Evolutionary conservation across 2,797 vertebrate genomes (phyloP), one percentile per base, ranked within the genome.

Genomic region (Mallotus villosus): DNA sequence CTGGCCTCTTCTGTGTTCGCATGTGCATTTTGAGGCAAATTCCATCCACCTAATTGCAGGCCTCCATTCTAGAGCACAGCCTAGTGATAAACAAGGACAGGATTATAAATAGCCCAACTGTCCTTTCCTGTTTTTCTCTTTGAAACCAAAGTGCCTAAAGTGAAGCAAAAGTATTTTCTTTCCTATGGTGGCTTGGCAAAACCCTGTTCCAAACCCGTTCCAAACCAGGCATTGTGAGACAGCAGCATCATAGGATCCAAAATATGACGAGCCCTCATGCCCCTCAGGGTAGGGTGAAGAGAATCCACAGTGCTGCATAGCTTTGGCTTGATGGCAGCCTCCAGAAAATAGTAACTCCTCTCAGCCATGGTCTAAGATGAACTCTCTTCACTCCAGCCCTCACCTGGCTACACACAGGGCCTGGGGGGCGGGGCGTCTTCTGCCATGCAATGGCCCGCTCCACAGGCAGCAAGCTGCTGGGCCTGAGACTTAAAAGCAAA

Each of bases 401-500:
- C 76, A 87, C 78, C 85, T 83, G 77, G 76, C 79, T 85, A 80
- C 78, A 77, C 76, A 59, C 67, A 64, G 12, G 77, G 62, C 84
- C 77, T 81, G 25, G 84, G 84, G 32, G 7, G 32, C 4, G 29
- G 85, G 87, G 79, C 1, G 63, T 82, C 82, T 85, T 87, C 90
- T 91, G 86, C 90, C 86, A 86, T 83, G 88, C 86, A 81, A 80
- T 87, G 77, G 82, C 84, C 77, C 78, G 82, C 81, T 82, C 70
- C 72, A 63, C 0, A 41, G 72, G 63, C 75, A 46, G 22, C 41
- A 11, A 46, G 12, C 41, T 29, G 25, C 58, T 25, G 64, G 21
- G 27, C 41, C 74, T 14, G 41, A 46, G 41, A 46, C 41, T 46
- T 46, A 11, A 46, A 46, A 46, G 9, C 41, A 46, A 67, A 74